Base-by-base conservation (phyloP, 2,888 invertebrate species). In the Hydriomena furcata region DNA sequence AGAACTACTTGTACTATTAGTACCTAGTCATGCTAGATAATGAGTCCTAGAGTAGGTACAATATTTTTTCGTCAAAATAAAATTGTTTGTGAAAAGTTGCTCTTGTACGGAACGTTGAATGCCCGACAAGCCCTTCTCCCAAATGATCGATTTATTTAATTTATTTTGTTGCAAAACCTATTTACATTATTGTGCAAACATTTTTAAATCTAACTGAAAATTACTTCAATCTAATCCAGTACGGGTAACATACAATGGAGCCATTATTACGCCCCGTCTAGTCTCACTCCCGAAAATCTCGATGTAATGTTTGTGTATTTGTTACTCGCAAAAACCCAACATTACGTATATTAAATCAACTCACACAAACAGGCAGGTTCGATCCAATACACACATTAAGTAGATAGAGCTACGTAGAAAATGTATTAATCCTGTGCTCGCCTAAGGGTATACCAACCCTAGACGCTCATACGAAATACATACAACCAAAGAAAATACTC, bases 371-470 rank as follows among this genome's bases (percentile, higher is more conserved):
- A 55, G 47, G 52, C 38, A 46, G 50, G 52, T 52, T 60, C 55
- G 59, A 60, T 61, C 59, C 61, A 56, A 61, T 60, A 58, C 25
- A 36, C 51, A 32, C 51, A 57, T 58, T 59, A 60, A 43, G 31
- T 20, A 24, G 40, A 45, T 38, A 27, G 43, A 35, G 45, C 30
- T n/a, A 23, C 30, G 40, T 23, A 40, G 11, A 32, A 35, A 43
- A 43, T 43, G 32, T 44, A 38, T 47, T 42, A 50, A n/a, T n/a
- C n/a, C 28, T 8, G 24, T 21, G 11, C 6, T 31, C 13, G 21
- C 25, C 44, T 32, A 20, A 17, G n/a, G 37, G 35, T 23, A 28
- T 23, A 36, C 23, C 10, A 8, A 36, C 21, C 28, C 13, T 10
- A 25, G 11, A n/a, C 11, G 4, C 35, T 23, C 12, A 10, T 20